Evolutionary conservation across 2,888 invertebrate species (phyloP).

Genomic region (Caenorhabditis afra): DNA sequence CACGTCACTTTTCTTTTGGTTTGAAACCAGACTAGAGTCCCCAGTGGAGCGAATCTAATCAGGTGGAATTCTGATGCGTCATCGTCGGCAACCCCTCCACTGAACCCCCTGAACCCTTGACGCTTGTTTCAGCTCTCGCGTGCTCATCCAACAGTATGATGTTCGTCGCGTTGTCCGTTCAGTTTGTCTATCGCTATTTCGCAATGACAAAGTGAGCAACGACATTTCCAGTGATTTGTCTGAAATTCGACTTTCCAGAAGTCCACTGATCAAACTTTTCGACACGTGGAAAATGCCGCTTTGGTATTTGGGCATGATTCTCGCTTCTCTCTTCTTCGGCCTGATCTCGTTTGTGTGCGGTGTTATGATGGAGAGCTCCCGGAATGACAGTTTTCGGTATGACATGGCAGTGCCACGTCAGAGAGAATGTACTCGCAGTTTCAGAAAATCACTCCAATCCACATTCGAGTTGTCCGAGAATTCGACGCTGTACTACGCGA

Average conservation of each 20-base stretch:
- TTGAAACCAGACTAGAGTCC: no score
- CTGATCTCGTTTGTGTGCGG: slow-evolving; percentile 21
- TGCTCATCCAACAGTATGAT: slow-evolving; percentile 40
- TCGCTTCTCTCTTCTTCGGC: slow-evolving; percentile 12
- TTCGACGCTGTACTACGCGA: slow-evolving; percentile 13
- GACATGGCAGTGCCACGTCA: neutral
- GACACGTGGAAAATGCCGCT: slow-evolving; percentile 26
- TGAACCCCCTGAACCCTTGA: no score
- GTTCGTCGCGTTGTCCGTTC: slow-evolving; percentile 33
- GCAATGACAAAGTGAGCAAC: slow-evolving; percentile 27
- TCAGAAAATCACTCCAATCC: slow-evolving; percentile 5
- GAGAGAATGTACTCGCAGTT: neutral
- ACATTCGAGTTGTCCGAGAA: slow-evolving; percentile 16
- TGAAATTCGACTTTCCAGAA: neutral
- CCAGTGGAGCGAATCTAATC: no score
- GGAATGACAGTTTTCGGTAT: slow-evolving; percentile 14
- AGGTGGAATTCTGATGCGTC: no score
- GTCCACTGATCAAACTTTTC: slow-evolving; percentile 14
- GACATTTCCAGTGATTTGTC: neutral
- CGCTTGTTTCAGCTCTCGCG: slow-evolving; percentile 16
- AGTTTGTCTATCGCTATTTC: slow-evolving; percentile 27
- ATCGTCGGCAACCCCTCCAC: no score
- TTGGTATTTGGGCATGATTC: slow-evolving; percentile 26
- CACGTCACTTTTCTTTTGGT: no score
- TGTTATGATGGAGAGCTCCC: neutral